A percentile compares a stretch with the other conserved stretches of the same genome.
These are phyloP conservation scores for Chaenogobius annularis DNA, from an alignment of 2,113 vertebrate species.

Conservation along the genomic window DNA sequence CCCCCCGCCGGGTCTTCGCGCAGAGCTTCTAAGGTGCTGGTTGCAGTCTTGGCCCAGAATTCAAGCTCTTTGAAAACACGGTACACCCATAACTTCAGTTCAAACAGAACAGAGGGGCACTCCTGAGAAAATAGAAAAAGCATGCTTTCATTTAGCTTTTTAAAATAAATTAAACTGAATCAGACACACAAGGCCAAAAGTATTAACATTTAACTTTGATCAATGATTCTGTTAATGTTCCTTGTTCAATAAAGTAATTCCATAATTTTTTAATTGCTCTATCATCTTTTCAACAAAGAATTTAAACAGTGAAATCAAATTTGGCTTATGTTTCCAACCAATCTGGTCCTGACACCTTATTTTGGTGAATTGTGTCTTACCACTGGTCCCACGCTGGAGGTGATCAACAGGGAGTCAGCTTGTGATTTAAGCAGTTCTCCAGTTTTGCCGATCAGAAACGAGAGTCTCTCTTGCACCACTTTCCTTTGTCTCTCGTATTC, in stretches of 20 bases:
- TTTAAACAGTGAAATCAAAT: too few species aligned
- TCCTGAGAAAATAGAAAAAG: conserved; percentile 34
- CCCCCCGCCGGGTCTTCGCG: conserved; percentile 12
- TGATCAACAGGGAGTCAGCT: conserved; percentile 29
- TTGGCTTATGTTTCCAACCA: too few species aligned
- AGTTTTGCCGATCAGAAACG: conserved; percentile 50
- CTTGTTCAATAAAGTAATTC: not conserved
- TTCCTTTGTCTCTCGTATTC: conserved; percentile 66
- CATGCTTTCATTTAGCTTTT: not conserved
- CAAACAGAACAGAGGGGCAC: conserved; percentile 39
- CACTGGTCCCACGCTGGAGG: conserved; percentile 49
- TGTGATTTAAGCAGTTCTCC: conserved; percentile 60
- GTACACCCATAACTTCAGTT: conserved; percentile 73
- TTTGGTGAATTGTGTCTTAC: conserved; percentile 30
- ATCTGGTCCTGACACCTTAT: too few species aligned
- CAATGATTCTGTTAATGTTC: too few species aligned
- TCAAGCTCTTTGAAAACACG: conserved; percentile 70
- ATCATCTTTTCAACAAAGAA: too few species aligned
- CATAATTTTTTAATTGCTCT: too few species aligned
- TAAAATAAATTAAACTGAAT: too few species aligned
- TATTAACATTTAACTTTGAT: too few species aligned
- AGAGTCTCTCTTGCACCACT: conserved; percentile 65
- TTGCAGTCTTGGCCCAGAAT: conserved; percentile 66
- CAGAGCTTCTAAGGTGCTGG: conserved; percentile 52
- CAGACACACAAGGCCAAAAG: too few species aligned